These are phyloP conservation scores for Palythoa grandiflora DNA, from an alignment of 92 coral and sea anemone genomes.

Conservation along the genomic window DNA sequence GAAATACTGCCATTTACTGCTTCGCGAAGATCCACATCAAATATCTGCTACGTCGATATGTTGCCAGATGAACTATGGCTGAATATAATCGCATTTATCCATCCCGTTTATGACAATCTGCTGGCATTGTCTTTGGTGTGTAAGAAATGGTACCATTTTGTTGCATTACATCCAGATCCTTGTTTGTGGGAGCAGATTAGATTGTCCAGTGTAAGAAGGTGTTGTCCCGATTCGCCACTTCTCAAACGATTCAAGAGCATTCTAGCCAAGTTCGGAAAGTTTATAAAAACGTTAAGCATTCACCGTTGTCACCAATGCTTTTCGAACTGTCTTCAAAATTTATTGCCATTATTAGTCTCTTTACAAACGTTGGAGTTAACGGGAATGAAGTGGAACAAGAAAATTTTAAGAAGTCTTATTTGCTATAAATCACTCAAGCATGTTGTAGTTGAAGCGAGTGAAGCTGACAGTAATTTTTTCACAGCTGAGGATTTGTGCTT, in stretches of 20 bases:
- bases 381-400: conserved; percentile 78
- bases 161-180: conserved; percentile 74
- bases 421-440: conserved; percentile 70
- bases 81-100: conserved; percentile 70
- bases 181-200: conserved; percentile 76
- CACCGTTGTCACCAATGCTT: conserved; percentile 80
- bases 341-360: conserved; percentile 49
- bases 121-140: conserved; percentile 72
- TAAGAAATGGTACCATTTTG: conserved; percentile 74
- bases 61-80: conserved; percentile 88
- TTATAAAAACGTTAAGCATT: conserved; percentile 63
- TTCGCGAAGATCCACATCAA: background rate
- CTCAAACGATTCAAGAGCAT: conserved; percentile 66
- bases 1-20: background rate
- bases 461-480: conserved; percentile 42
- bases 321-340: conserved; percentile 55
- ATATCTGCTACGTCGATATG: conserved; percentile 15
- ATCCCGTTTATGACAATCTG: conserved; percentile 81
- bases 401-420: conserved; percentile 63
- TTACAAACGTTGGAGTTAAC: conserved; percentile 71
- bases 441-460: conserved; percentile 67
- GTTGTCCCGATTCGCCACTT: conserved; percentile 66
- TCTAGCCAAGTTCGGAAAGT: conserved; percentile 59
- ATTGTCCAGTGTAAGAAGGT: conserved; percentile 68
- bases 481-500: conserved; percentile 60